Evolutionary conservation across 2,797 vertebrate species (phyloP), one percentile per base, ranked within the genome.

Genomic region (Lutra lutra): DNA sequence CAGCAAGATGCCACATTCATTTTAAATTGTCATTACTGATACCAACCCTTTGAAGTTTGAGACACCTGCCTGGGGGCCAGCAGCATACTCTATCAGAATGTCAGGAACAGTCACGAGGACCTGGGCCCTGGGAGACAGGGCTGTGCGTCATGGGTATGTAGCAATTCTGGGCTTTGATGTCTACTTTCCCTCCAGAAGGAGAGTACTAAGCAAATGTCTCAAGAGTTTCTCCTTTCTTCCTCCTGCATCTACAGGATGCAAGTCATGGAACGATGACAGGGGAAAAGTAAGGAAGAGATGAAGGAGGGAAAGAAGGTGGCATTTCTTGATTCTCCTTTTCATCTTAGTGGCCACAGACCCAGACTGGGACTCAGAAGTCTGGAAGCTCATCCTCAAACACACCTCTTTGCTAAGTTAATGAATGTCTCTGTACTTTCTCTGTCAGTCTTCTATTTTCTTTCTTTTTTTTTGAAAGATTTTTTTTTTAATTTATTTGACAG

Each of bases 1-100:
- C 79, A 88, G 56, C 32, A 91, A 94, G n/a, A 77, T 23, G 8
- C 29, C 68, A 38, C 48, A 54, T 75, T 86, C 15, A 21, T 66
- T 95, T 92, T 54, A 85, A 68, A 86, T 48, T n/a, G 7, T 84
- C 48, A 23, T 56, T 96, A n/a, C 18, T 86, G 43, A 90, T 51
- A 29, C 17, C 40, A 83, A 84, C 2, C 5, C 20, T 93, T 29
- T 88, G 62, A 77, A 82, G 56, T 21, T 62, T 48, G 58, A 86
- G 66, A 60, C 29, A 83, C 56, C 79, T 70, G 51, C 9, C 66
- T 29, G 11, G 43, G 17, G 23, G 58, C 35, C 20, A 86, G 72
- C 18, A 38, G 20, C 43, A 70, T 2, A 8, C 1, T 70, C 78
- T 46, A 18, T 73, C 89, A 83, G 62, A 87, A 75, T 27, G 20